phyloP scores from a whole-genome alignment of 2,888 invertebrate species.

The Pachycephus smyrnensis region DNA sequence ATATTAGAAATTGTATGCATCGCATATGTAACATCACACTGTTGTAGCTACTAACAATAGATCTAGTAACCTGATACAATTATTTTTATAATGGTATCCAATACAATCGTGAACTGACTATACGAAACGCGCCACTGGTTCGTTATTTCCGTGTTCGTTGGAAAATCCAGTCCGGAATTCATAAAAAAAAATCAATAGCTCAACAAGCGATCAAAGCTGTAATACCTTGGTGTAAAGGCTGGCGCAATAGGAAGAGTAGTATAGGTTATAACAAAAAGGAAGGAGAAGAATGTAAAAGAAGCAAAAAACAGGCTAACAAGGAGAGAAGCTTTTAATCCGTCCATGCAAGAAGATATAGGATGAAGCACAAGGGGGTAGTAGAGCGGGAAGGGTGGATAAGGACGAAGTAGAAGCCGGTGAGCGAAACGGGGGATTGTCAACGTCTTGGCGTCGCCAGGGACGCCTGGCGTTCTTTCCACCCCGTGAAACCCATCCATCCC shows the following conservation, averaged over 20 bases:
- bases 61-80: background rate
- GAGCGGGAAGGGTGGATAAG: constrained; percentile 22
- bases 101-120: background rate
- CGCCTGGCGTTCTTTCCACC: constrained; percentile 38
- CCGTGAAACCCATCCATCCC: background rate
- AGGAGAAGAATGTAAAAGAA: background rate
- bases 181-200: background rate
- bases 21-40: background rate
- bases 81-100: background rate
- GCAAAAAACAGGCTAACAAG: constrained; percentile 7
- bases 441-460: constrained; percentile 58
- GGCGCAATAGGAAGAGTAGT: background rate
- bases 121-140: background rate
- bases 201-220: constrained; percentile 2
- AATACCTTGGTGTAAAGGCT: background rate
- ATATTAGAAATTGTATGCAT: background rate
- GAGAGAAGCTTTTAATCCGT: constrained; percentile 49
- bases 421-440: constrained; percentile 41
- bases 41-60: background rate
- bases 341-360: constrained; percentile 44
- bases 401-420: constrained; percentile 6
- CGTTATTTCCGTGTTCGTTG: background rate
- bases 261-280: background rate
- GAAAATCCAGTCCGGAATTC: background rate
- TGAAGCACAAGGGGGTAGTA: constrained; percentile 34